Evolutionary conservation across 2,113 vertebrate species (phyloP).

Genomic region (Bubo scandiacus): DNA sequence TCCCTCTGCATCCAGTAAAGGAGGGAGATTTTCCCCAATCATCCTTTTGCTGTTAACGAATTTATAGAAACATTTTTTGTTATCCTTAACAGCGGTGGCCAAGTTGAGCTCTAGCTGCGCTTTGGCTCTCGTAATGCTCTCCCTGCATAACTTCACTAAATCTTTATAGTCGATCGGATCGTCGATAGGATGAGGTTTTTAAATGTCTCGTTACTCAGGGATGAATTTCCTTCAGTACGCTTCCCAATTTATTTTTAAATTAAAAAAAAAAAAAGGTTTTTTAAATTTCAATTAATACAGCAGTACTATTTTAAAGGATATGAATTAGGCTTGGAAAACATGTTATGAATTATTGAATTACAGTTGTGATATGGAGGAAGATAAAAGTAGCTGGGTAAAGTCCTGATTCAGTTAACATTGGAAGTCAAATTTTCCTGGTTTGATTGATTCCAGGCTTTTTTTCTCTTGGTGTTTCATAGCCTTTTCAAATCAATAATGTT

Average conservation of each 20-base stretch:
- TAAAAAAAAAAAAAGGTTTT: not conserved
- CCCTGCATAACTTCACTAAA: too few relatives aligned
- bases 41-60: too few relatives aligned
- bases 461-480: not conserved
- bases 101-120: too few relatives aligned
- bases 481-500: not conserved
- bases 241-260: not conserved
- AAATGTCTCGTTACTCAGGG: slow-evolving; percentile 64
- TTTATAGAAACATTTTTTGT: too few relatives aligned
- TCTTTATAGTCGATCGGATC: not conserved
- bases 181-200: not conserved
- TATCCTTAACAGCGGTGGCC: too few relatives aligned
- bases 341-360: not conserved
- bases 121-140: too few relatives aligned
- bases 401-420: not conserved
- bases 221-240: slow-evolving; percentile 37
- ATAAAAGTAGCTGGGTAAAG: not conserved
- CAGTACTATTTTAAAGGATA: not conserved
- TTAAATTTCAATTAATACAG: not conserved
- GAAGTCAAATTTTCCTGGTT: not conserved
- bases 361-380: not conserved
- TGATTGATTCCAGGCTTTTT: not conserved
- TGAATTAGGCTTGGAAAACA: not conserved
- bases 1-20: too few relatives aligned
- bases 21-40: too few relatives aligned